Base-by-base conservation (phyloP, 2,113 vertebrate species). In the Amazona vittata region DNA sequence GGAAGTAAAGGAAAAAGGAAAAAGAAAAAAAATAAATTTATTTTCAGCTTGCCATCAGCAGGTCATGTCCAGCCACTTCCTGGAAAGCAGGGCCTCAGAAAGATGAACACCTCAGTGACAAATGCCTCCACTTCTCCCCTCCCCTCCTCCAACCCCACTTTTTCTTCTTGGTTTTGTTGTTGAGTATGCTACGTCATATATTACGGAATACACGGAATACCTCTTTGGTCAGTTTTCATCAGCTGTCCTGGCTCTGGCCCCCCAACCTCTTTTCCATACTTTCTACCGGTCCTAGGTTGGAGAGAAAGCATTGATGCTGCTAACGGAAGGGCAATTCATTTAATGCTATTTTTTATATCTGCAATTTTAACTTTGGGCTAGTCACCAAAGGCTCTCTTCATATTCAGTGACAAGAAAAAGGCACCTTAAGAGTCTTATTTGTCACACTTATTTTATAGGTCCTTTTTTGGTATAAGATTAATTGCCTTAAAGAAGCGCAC, bases 51-150 rank as follows among this genome's bases (percentile, higher is more conserved):
- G 22, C 22, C 7, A 13, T 9, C 22, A 73, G 26, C 14, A 63
- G 63, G 2, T 0, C 0, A 24, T 7, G 5, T 43, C 35, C 50
- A 57, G 29, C 3, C 12, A 15, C 18, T 29, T 52, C 55, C 16
- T 13, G 4, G 12, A 11, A 63, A 59, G 13, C 22, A 52, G n/a
- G 16, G 17, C 11, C 3, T 70, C 35, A 37, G 25, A 41, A 78
- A 82, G 28, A 60, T 6, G 46, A 78, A 55, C 2, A 1, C 6
- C 9, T 49, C 41, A 41, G 31, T 20, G 52, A 59, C 2, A 18
- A 74, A 82, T 39, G 6, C 4, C 19, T 52, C n/a, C 26, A 6
- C 29, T 29, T 22, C 28, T 24, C 14, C 18, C 6, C 26, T 9
- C 10, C 17, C 21, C 31, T 57, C 31, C 19, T 21, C 19, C 19